Evolutionary conservation across 2,113 vertebrate species (phyloP), one percentile per base, ranked within the genome.

Genomic region (Melanostigma gelatinosum): DNA sequence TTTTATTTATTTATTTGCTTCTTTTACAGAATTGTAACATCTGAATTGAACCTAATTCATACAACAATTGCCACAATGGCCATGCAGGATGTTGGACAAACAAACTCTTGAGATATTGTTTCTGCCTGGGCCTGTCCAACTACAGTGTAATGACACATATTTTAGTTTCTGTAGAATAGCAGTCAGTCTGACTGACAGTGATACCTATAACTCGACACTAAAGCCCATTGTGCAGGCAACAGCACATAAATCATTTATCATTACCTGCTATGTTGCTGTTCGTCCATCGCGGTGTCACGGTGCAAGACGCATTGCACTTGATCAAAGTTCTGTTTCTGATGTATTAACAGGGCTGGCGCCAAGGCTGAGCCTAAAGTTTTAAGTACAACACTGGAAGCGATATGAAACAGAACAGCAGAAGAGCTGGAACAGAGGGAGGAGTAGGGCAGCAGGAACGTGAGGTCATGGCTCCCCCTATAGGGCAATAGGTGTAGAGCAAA

Each of bases 401-500:
- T 77, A 42, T 69, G 80, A 89, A 69, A 63, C 12, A 44, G 46
- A 57, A n/a, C 54, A 57, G 44, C 36, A 64, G 57, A 52, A 7
- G 58, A 84, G 54, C 71, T 65, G 65, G 40, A 70, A 5, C 22
- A 60, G 8, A 70, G 62, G 8, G 46, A 38, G 44, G 44, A 57
- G 40, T 12, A 46, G 52, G 52, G 48, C 52, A 67, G 63, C 55
- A 67, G 48, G 81, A 93, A 89, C 78, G 75, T 94, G 93, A 87
- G 86, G 92, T 92, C 90, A 92, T 94, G 89, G 94, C 93, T 93
- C 95, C 94, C 94, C 94, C 94, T 94, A 92, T 95, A 84, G 95
- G 89, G 24, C 65, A 69, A 66, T 9, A 57, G 38, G 36, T 72
- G 91, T 69, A 90, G 16, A 80, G 70, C 68, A 87, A 55, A 61